phyloP scores from a whole-genome alignment of 2,797 vertebrate species.

The Arremon brunneinucha region DNA sequence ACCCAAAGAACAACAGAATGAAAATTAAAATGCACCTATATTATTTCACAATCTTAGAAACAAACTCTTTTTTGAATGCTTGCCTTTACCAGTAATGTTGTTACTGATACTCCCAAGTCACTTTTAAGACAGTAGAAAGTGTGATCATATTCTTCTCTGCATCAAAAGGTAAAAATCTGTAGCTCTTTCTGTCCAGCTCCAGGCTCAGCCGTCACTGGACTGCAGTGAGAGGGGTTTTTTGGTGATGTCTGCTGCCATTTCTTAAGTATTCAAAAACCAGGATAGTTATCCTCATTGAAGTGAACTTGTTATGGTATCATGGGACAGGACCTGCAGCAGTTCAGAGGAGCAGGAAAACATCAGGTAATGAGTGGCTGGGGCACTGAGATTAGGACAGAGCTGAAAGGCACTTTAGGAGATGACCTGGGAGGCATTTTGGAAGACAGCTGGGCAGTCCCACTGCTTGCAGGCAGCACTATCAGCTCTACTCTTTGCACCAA shows the following conservation, averaged over 20 bases:
- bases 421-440: background rate
- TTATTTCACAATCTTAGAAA: background rate
- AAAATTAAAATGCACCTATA: background rate
- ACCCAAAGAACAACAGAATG: background rate
- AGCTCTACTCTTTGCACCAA: background rate
- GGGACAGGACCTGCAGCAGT: fast-evolving
- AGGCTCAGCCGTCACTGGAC: background rate
- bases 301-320: background rate
- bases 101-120: background rate
- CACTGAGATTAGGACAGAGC: background rate
- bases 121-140: background rate
- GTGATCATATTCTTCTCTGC: background rate
- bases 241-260: background rate
- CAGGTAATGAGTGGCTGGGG: background rate
- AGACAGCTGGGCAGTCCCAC: background rate
- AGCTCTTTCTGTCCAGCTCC: background rate
- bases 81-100: background rate
- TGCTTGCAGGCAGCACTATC: background rate
- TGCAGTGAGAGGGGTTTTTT: background rate
- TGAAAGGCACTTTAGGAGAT: background rate
- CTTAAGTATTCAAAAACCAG: background rate
- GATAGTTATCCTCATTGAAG: background rate
- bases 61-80: background rate
- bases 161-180: background rate
- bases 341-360: background rate